Conservation (phyloP, 2,113 vertebrate genomes). For the Atractosteus spatula region DNA sequence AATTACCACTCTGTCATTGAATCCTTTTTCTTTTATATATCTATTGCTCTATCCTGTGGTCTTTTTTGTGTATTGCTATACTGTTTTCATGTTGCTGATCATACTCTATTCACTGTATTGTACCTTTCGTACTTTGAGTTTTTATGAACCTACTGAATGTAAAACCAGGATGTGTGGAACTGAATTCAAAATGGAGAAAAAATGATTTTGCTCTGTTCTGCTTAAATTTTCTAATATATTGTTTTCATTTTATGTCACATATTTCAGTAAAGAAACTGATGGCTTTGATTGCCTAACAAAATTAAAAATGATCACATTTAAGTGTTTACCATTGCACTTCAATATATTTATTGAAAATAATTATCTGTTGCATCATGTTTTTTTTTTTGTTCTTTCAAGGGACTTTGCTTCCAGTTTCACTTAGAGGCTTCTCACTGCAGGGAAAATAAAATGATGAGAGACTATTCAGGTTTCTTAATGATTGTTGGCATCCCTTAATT, state of each 20-base stretch:
- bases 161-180: background rate
- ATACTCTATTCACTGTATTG: background rate
- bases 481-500: no score
- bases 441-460: no score
- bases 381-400: slow-evolving; percentile 25
- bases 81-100: background rate
- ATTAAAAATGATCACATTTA: slow-evolving; percentile 26
- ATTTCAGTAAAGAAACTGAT: slow-evolving; percentile 24
- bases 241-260: slow-evolving; percentile 17
- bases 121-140: background rate
- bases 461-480: no score
- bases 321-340: slow-evolving; percentile 37
- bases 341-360: slow-evolving; percentile 40
- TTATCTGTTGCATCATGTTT: slow-evolving; percentile 10
- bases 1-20: slow-evolving; percentile 10
- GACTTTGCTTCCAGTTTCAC: background rate
- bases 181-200: background rate
- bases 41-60: slow-evolving; percentile 21
- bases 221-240: background rate
- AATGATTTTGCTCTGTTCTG: background rate
- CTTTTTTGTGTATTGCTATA: slow-evolving; percentile 24
- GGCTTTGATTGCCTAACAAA: slow-evolving; percentile 29
- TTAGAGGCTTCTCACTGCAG: no score
- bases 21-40: slow-evolving; percentile 16
- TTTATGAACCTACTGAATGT: background rate